phyloP scores from a whole-genome alignment of 2,888 invertebrate genomes.

The Ptilodon capucinus region DNA sequence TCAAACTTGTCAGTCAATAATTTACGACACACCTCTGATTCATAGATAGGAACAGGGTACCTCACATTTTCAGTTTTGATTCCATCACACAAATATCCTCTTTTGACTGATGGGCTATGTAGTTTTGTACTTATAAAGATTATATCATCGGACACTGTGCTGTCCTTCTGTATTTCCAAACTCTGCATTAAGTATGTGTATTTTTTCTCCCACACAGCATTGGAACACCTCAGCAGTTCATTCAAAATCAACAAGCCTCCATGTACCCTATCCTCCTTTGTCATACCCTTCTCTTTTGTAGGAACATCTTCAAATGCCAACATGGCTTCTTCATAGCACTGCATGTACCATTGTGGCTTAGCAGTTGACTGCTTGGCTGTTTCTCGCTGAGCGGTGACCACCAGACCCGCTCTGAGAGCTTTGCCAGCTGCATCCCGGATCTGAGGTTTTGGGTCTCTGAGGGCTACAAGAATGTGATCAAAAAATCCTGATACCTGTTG shows the following conservation, averaged over 20 bases:
- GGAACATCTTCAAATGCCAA: conserved; percentile 88
- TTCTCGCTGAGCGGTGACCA: conserved; percentile 97
- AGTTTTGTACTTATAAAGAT: conserved; percentile 82
- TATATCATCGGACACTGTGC: conserved; percentile 78
- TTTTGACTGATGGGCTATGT: conserved; percentile 82
- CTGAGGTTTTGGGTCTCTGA: conserved; percentile 94
- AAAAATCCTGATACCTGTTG: conserved; percentile 97
- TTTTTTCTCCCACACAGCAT: conserved; percentile 92
- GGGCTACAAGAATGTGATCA: conserved; percentile 95
- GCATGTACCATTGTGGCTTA: conserved; percentile 95
- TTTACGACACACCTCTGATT: conserved; percentile 93
- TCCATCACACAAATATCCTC: conserved; percentile 74
- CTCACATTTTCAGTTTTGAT: conserved; percentile 78
- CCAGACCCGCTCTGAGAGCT: conserved; percentile 96
- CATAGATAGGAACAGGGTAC: conserved; percentile 85
- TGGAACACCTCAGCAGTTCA: conserved; percentile 95
- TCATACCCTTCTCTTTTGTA: conserved; percentile 88
- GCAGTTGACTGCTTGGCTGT: conserved; percentile 95
- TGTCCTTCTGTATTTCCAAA: conserved; percentile 71
- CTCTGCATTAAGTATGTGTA: conserved; percentile 88
- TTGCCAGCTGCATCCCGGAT: conserved; percentile 97
- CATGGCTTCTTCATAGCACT: conserved; percentile 95
- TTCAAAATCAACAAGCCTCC: conserved; percentile 96
- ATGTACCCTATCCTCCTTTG: conserved; percentile 95
- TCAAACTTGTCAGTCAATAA: conserved; percentile 93